Base-by-base conservation (phyloP, 2,797 vertebrate genomes). In the Gorsachius magnificus region DNA sequence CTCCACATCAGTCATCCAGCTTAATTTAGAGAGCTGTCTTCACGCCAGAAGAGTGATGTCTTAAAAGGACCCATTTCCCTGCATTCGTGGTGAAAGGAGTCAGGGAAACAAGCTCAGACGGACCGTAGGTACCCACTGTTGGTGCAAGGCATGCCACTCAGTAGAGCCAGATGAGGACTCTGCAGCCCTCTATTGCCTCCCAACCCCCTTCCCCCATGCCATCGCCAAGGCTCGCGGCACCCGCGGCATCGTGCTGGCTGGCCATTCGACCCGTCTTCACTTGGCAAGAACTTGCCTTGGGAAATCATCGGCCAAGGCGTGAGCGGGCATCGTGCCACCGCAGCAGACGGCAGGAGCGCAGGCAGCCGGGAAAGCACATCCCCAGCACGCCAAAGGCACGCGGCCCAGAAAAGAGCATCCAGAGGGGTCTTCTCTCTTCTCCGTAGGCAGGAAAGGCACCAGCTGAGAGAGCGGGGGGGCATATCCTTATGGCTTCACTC, bases 401-500 rank as follows among this genome's bases (percentile, higher is more conserved):
- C 5, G 4, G 83, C 70, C 86, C 84, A 38, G 48, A 74, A 85
- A 93, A 68, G 77, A 96, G 81, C 77, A 93, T 36, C 89, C 77
- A 57, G 41, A 78, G 29, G 54, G 88, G 54, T 35, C 94, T 87
- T 36, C 53, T 91, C 69, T 45, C 61, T 6, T 60, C 35, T 54
- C 61, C 21, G 15, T 0, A 41, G 64, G 43, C 60, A 29, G 8
- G 53, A 21, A n/a, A 80, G 50, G 57, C 69, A 50, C 61, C 15
- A 64, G 65, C 43, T 84, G 89, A 17, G 64, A 50, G 46, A 1
- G 36, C 2, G 1, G 14, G 43, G 41, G 60, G n/a, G 8, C 25
- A 35, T 0, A 5, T 38, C n/a, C 78, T 29, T 7, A 4, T 0
- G 12, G 66, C 33, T 87, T n/a, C 3, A 0, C n/a, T 3, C n/a